Evolutionary conservation across 92 coral and sea anemone genomes (phyloP).

Genomic region (Blastomussa wellsi): DNA sequence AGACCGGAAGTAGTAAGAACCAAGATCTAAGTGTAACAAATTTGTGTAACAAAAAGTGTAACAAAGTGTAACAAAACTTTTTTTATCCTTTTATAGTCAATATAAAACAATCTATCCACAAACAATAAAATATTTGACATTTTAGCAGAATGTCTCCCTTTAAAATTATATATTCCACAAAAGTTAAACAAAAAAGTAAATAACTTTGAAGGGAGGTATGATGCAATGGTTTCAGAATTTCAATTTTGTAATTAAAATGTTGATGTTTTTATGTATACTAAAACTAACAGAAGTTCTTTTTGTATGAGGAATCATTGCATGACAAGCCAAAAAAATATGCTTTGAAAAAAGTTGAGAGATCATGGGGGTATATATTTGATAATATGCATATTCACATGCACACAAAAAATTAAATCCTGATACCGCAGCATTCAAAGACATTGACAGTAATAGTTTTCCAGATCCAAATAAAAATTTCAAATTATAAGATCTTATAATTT

Average conservation of each 20-base stretch:
- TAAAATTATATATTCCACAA: conserved; percentile 30
- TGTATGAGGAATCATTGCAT: not conserved
- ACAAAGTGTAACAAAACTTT: conserved; percentile 22
- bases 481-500: not conserved
- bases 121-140: conserved; percentile 48
- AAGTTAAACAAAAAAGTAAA: not conserved
- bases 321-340: not conserved
- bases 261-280: not conserved
- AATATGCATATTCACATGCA: too few relatives aligned
- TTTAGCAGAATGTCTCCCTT: conserved; percentile 15
- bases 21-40: not conserved
- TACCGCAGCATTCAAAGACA: not conserved
- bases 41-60: not conserved
- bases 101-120: conserved; percentile 44
- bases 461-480: not conserved
- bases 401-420: not conserved
- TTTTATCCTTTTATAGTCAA: conserved; percentile 28
- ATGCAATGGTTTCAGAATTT: conserved; percentile 4
- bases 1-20: not conserved
- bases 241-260: not conserved
- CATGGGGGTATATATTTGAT: not conserved
- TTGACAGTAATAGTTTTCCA: not conserved
- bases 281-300: not conserved
- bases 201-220: conserved; percentile 9
- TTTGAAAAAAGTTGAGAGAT: not conserved